These are phyloP conservation scores for Prorops nasuta DNA, from an alignment of 1,140 invertebrate species.

Conservation along the genomic window DNA sequence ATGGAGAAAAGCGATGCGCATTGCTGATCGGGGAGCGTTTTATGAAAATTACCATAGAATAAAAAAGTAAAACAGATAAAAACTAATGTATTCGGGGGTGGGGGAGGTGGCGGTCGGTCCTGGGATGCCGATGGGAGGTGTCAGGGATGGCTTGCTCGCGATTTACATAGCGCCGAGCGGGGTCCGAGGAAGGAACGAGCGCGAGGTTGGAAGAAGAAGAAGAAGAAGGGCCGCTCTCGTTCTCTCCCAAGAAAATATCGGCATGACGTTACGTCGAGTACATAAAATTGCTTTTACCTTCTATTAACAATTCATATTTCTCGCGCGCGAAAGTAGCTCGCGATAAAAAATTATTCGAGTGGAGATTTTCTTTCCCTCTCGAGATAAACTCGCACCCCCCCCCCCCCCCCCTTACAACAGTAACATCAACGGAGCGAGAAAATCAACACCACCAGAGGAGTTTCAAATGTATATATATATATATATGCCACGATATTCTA, in stretches of 20 bases:
- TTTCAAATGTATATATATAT: not conserved
- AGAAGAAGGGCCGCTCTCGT: not conserved
- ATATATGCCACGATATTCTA: too few species aligned
- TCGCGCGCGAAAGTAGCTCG: conserved; percentile 41
- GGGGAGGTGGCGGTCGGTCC: conserved; percentile 10
- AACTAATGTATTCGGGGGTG: conserved; percentile 50
- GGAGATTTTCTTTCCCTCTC: conserved; percentile 33
- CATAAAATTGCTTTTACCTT: conserved; percentile 57
- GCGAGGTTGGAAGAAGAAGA: not conserved
- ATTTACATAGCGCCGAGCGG: conserved; percentile 43
- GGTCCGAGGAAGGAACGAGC: conserved; percentile 2
- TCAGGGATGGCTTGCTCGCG: conserved; percentile 17
- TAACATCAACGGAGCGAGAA: not conserved
- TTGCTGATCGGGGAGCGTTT: conserved; percentile 21
- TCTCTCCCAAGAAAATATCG: conserved; percentile 47
- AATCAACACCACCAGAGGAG: not conserved
- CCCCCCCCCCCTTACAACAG: not conserved
- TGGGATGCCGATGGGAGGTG: conserved; percentile 6
- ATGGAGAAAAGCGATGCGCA: conserved; percentile 25
- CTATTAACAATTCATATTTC: conserved; percentile 58
- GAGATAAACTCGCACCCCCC: not conserved
- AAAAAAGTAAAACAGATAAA: conserved; percentile 52
- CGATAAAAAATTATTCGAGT: conserved; percentile 50
- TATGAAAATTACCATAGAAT: conserved; percentile 51
- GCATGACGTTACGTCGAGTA: conserved; percentile 49